Evolutionary conservation across 2,113 vertebrate genomes (phyloP), one percentile per base, ranked within the genome.

Genomic region (Sylvia atricapilla): DNA sequence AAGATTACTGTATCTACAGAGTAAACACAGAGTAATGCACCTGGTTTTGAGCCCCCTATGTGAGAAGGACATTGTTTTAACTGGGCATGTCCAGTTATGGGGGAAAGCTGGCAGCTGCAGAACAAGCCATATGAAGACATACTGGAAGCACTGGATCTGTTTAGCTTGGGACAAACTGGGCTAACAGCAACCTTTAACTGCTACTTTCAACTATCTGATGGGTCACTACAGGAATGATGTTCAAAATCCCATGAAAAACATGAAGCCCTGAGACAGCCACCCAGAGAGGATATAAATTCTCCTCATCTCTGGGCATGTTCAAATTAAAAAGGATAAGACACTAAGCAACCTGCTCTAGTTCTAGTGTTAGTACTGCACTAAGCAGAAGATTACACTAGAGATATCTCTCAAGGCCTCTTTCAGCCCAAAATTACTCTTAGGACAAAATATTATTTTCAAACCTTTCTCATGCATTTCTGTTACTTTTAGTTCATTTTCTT

Each of bases 211-310:
- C 44, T 55, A 39, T n/a, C 2, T 8, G 2, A 53, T 37, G 22
- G 25, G 55, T 69, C 1, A 0, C 46, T 56, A 41, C 0, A 53
- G 31, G 56, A 46, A 74, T 70, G 15, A 66, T 16, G 7, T 14
- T 80, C 39, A 41, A 56, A 63, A 62, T 16, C 50, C 17, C 31
- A 35, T 2, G 11, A 62, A 30, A 80, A 92, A 66, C 59, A 73
- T 47, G 27, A 80, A 92, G n/a, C 33, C 24, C 62, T n/a, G 37
- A 59, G 33, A 72, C 35, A 87, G 60, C 4, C n/a, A 84, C 22
- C 2, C 18, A 85, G 22, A 73, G 8, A 70, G 5, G 22, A 58
- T 46, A 66, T 25, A 39, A 82, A 68, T 33, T 84, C 50, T 82
- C 15, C n/a, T 37, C 21, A 44, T 24, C 46, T 35, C 59, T 13